Base-by-base conservation (phyloP, 1,140 invertebrate species). In the Holotrichia oblita region DNA sequence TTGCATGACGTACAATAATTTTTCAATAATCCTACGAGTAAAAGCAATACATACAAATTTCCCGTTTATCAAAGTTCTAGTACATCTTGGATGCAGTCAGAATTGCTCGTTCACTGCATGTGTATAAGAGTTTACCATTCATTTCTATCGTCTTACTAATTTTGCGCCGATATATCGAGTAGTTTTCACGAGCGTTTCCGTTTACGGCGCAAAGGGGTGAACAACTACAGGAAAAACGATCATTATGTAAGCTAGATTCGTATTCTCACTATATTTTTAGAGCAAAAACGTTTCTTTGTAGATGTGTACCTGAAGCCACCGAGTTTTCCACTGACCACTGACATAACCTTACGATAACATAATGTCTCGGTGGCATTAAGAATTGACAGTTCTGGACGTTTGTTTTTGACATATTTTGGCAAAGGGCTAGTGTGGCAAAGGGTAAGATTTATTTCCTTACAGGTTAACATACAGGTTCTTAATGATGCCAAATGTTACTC, bases 21-120 rank as follows among this genome's bases (percentile, higher is more conserved):
- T 69, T 69, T 69, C 27, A 69, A 34, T 69, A 69, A 27, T 34
- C 22, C 17, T 3, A 69, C 61, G 61, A 69, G 22, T 69, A 24
- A 69, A 17, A 69, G 0, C 22, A 34, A 27, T 69, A 6, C 61
- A 27, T 27, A 69, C 61, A 69, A 69, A 69, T 69, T 69, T 27
- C 22, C 61, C 61, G 61, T 69, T 6, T 27, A 34, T n/a, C 3
- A 17, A 55, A 17, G 48, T 17, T 69, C 24, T 22, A 27, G 20
- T 9, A 14, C 6, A 8, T 34, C 22, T n/a, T 69, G 59, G 59
- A 20, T n/a, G n/a, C 59, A 61, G n/a, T 69, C 61, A 69, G 20
- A 69, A 34, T 24, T 27, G 0, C 61, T 69, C 61, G 8, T 22
- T 20, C 27, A 20, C 22, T n/a, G 20, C 59, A 2, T 27, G 22